Base-by-base conservation (phyloP, 2,113 vertebrate species). In the Furnarius figulus region DNA sequence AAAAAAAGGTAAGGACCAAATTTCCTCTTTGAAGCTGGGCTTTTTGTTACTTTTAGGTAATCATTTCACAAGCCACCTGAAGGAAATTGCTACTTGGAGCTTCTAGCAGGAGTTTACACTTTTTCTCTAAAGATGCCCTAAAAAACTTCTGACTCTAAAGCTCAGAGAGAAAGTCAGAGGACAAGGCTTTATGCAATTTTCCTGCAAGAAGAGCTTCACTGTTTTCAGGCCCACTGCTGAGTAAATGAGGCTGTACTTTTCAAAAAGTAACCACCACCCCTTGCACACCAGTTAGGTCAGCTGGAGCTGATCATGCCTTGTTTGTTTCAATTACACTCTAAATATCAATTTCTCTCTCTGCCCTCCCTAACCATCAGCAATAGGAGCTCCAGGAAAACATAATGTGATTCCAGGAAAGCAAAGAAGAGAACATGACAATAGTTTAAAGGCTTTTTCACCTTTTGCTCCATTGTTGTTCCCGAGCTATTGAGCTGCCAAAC, bases 361-460 rank as follows among this genome's bases (percentile, higher is more conserved):
- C 65, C 44, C 44, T 91, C 49, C 33, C 42, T 35, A 55, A 44
- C 80, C 83, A 77, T 76, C 72, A 90, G 74, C 87, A 76, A 42
- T 46, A 68, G 85, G 68, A 86, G 79, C 93, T 93, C 85, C 73
- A 93, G 85, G 93, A 96, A 97, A 88, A 95, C 3, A 61, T 72
- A 96, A 92, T 2, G 1, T 81, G 67, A 84, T 93, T 94, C 96
- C 76, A 95, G 84, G 86, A 97, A 96, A 94, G 61, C 44, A 83
- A 85, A 92, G 91, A 44, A 39, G 83, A 97, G 87, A 94, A 74
- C 62, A 87, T 13, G 8, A 90, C 42, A 31, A 44, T 27, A 82
- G 85, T 95, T 95, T 97, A 95, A 96, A 97, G 95, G 74, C 66
- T 95, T 97, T 90, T 94, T 97, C 88, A 97, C 95, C 78, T 98